phyloP scores from a whole-genome alignment of 2,797 vertebrate genomes.

The Gadopsis marmoratus region DNA sequence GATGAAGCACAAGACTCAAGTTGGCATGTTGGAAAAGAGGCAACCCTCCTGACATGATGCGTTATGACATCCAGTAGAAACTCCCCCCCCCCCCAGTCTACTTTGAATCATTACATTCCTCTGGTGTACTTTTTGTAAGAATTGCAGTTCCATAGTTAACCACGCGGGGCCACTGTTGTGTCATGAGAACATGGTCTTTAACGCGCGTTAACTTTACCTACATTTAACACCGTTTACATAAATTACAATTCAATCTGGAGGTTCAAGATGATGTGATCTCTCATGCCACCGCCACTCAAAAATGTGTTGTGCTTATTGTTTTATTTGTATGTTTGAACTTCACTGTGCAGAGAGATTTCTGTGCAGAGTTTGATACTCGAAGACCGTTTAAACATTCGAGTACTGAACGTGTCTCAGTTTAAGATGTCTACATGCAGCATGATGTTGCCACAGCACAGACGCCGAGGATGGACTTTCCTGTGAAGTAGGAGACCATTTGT shows the following conservation, averaged over 20 bases:
- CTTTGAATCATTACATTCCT: conserved; percentile 11
- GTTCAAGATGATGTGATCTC: not conserved
- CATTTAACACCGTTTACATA: too few species aligned
- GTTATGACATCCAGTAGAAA: not conserved
- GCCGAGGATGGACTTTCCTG: too few species aligned
- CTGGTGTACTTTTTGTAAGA: not conserved
- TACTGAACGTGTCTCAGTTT: not conserved
- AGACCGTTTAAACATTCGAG: conserved; percentile 4
- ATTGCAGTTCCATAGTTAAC: conserved; percentile 6
- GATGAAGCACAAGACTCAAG: not conserved
- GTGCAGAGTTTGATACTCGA: not conserved
- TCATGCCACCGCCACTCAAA: not conserved
- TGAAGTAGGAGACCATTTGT: not conserved
- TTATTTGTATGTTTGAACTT: not conserved
- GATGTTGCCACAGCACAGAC: too few species aligned
- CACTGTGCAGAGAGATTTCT: too few species aligned
- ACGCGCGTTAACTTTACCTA: not conserved
- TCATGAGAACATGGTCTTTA: not conserved
- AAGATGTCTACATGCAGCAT: too few species aligned
- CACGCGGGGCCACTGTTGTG: conserved; percentile 48
- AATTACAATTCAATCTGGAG: not conserved
- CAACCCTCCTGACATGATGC: not conserved
- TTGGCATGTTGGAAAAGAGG: conserved; percentile 4
- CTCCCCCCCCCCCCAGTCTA: not conserved
- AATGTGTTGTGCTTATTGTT: conserved; percentile 13